Evolutionary conservation across 1,140 invertebrate genomes (phyloP).

Genomic region (Stegodyphus mimosarum): DNA sequence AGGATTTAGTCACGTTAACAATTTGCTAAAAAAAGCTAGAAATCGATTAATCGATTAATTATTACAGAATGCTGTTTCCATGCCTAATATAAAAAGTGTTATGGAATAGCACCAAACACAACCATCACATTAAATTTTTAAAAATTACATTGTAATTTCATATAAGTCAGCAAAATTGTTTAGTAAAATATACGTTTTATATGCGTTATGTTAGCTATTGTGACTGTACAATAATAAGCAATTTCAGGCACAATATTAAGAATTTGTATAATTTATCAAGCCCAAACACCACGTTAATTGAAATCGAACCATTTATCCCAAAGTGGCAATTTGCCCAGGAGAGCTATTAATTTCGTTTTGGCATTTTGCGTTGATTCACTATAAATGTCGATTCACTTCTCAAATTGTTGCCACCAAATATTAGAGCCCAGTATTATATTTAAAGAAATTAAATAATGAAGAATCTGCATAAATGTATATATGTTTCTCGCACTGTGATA

Average conservation of each 20-base stretch:
- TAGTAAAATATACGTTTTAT: not conserved
- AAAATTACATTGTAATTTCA: not conserved
- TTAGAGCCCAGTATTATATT: no score
- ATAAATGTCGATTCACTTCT: no score
- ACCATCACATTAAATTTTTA: not conserved
- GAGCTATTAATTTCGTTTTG: no score
- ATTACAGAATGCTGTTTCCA: not conserved
- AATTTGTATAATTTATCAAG: not conserved
- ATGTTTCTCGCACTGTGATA: no score
- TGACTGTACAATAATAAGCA: not conserved
- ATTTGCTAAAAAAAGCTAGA: not conserved
- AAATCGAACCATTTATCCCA: not conserved
- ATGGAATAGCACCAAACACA: not conserved
- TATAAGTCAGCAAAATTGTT: not conserved
- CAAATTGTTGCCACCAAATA: no score
- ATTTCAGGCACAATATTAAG: not conserved
- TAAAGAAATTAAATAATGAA: no score
- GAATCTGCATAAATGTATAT: no score
- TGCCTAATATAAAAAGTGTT: not conserved
- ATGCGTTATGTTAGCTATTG: not conserved
- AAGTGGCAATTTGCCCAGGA: no score
- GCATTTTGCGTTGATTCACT: no score
- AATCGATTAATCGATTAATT: not conserved
- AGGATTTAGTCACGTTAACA: not conserved
- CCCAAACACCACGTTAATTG: not conserved